Base-by-base conservation (phyloP, 2,113 vertebrate species). In the Ciconia stormi region DNA sequence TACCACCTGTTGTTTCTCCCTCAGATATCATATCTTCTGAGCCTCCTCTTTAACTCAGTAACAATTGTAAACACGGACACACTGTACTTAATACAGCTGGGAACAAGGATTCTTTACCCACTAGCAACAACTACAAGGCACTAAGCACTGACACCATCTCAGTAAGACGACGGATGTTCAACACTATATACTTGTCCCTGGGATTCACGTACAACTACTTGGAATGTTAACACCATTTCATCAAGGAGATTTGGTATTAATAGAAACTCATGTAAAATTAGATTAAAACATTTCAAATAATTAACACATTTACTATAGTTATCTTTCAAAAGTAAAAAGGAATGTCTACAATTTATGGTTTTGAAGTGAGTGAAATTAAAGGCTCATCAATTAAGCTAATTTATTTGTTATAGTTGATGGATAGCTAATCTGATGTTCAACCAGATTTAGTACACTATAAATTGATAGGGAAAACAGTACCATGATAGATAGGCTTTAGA, bases 131-230 rank as follows among this genome's bases (percentile, higher is more conserved):
- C 44, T 29, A 74, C 14, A 95, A 85, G 65, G 40, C 61, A 56
- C 34, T 7, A 69, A n/a, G 47, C 55, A 62, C 49, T 56, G 59
- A 69, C 21, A 69, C 7, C 18, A 83, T 16, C 59, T 40, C 32
- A 72, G 21, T 18, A 56, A 87, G n/a, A 83, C 3, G 13, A 72
- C 0, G 0, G 13, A 80, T 61, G 9, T 29, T 74, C 50, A 58
- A 36, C 14, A 72, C 7, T 8, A 22, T 1, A 0, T 74, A 46
- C 76, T 74, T 76, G 85, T 25, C 22, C 34, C 52, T 25, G 4
- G 13, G 34, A 92, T 73, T 93, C 72, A 38, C 53, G 58, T 62
- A 69, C 2, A 65, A 42, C 18, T 70, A 38, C 40, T 44, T 2
- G 0, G 74, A 90, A 73, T 26, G 19, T 46, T 63, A 88, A 72